Evolutionary conservation across 2,888 invertebrate genomes (phyloP), one percentile per base, ranked within the genome.

Genomic region (Eulithis testata): DNA sequence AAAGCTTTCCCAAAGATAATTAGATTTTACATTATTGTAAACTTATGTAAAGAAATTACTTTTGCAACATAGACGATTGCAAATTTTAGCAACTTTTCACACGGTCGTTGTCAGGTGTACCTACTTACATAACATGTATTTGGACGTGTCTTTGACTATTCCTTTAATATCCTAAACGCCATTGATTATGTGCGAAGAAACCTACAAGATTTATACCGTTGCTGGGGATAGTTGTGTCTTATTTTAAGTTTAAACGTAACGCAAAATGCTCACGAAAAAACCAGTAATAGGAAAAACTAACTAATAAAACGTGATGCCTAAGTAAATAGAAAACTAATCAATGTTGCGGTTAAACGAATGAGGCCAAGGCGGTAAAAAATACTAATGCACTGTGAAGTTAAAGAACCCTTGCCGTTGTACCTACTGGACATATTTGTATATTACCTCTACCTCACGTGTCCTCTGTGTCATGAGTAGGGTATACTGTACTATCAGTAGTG

Each of bases 321-420:
- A 49, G 43, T 44, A 59, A 59, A 11, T 51, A 40, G 53, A 58
- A 67, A 65, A 55, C 9, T 47, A 63, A 59, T 66, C 58, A 57
- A 56, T 53, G 31, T 65, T 55, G 70, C 64, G 68, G 66, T 63
- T 50, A 12, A 44, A 59, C 14, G 57, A 64, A 68, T 57, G 57
- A 63, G 73, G 73, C 68, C 73, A 73, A 72, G 72, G 73, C n/a
- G 58, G 11, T 52, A 36, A 31, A 31, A 49, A 58, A 51, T 21
- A 40, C 21, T 65, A 61, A 65, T 61, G 44, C 53, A 36, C 65
- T 62, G 61, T 62, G 65, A 61, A 66, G 56, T 58, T 43, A 11
- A 11, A 6, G 45, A 49, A 49, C 60, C 49, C 51, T 60, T 43
- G 53, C 5, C 11, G 31, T n/a, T 56, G 4, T 40, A 40, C 40